Evolutionary conservation across 1,140 invertebrate genomes (phyloP).

Genomic region (Phenacoccus solenopsis): DNA sequence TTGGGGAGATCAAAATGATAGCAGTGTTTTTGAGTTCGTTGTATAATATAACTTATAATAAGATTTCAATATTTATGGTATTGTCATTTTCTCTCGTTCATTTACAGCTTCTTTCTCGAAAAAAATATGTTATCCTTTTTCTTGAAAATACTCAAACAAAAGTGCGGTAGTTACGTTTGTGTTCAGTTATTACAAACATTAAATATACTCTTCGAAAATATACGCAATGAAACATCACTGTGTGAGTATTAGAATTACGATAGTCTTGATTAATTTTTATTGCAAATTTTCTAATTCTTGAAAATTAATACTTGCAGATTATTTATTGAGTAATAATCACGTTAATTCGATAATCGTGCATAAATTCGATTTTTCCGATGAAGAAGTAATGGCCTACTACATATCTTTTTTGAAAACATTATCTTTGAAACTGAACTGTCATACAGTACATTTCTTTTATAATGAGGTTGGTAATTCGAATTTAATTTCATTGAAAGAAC

Average conservation of each 20-base stretch:
- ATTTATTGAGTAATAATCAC: conserved; percentile 97
- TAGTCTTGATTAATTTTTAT: background rate
- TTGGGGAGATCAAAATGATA: conserved; percentile 99
- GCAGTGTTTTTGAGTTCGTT: conserved; percentile 89
- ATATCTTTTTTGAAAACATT: conserved; percentile 98
- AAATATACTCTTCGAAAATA: conserved; percentile 99
- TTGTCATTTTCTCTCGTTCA: background rate
- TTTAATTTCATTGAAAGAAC: conserved; percentile 11
- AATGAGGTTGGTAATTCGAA: conserved; percentile 69
- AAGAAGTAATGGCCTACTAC: conserved; percentile 99
- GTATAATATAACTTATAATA: conserved; percentile 3
- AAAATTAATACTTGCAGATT: conserved; percentile 61
- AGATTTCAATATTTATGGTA: background rate
- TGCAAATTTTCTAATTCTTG: no score
- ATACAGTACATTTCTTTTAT: conserved; percentile 99
- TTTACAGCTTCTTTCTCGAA: conserved; percentile 90
- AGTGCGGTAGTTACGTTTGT: conserved; percentile 93
- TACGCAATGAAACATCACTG: conserved; percentile 92
- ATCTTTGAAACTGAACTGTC: conserved; percentile 93
- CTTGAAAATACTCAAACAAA: conserved; percentile 91
- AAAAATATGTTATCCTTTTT: conserved; percentile 99
- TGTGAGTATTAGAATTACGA: conserved; percentile 55
- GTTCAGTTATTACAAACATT: conserved; percentile 95
- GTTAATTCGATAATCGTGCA: conserved; percentile 99
- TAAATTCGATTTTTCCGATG: conserved; percentile 99